Evolutionary conservation across 2,888 invertebrate species (phyloP).

Genomic region (Opisthograptis luteolata): DNA sequence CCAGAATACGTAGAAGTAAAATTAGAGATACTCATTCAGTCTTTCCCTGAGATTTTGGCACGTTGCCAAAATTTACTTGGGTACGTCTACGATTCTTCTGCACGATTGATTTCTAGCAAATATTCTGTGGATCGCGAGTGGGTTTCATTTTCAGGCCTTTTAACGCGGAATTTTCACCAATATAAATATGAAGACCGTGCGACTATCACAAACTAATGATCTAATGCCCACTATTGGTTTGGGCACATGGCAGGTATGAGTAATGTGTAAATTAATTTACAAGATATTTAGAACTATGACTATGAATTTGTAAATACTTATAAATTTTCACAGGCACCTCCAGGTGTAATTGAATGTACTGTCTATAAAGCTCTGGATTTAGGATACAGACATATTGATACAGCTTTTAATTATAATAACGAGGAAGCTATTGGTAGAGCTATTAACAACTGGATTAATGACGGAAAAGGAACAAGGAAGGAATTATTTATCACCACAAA

Average conservation of each 20-base stretch:
- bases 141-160: constrained; percentile 42
- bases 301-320: constrained; percentile 8
- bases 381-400: constrained; percentile 91
- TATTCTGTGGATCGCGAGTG: constrained; percentile 48
- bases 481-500: constrained; percentile 93
- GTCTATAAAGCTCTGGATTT: constrained; percentile 86
- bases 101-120: constrained; percentile 46
- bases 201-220: constrained; percentile 74
- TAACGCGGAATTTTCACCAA: constrained; percentile 48
- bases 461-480: constrained; percentile 86
- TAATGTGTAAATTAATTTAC: neutral
- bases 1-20: no score
- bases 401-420: constrained; percentile 91
- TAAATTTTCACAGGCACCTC: constrained; percentile 78
- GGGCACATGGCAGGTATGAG: constrained; percentile 88
- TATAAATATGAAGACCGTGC: constrained; percentile 73
- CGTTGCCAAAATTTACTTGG: constrained; percentile 57
- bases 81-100: no score
- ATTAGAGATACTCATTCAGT: no score
- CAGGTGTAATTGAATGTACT: constrained; percentile 86
- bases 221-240: constrained; percentile 89
- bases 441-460: constrained; percentile 86
- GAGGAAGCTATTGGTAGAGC: constrained; percentile 90
- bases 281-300: neutral
- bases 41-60: constrained; percentile 59